Evolutionary conservation across 2,888 invertebrate genomes (phyloP).

Genomic region (Diaperis boleti): DNA sequence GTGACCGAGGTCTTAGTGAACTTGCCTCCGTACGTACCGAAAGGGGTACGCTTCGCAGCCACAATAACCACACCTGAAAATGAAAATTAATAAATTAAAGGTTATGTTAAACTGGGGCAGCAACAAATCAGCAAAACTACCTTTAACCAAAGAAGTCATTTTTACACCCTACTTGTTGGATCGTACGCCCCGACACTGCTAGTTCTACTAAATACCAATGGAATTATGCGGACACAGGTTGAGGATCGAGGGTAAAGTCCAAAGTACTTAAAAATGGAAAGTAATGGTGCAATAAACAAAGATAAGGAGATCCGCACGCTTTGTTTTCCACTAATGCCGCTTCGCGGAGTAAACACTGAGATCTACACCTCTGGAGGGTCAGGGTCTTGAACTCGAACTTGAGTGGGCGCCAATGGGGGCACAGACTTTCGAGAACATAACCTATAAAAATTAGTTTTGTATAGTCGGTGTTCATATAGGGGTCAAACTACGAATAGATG

Average conservation of each 20-base stretch:
- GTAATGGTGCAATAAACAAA: constrained; percentile 11
- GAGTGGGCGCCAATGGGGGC: too few species aligned
- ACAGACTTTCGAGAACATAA: too few species aligned
- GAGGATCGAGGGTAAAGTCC: constrained; percentile 6
- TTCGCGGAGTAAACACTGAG: too few species aligned
- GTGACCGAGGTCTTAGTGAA: constrained; percentile 80
- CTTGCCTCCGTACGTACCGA: constrained; percentile 94
- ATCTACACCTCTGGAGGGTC: too few species aligned
- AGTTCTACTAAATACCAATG: too few species aligned
- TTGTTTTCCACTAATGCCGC: too few species aligned
- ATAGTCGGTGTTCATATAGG: too few species aligned
- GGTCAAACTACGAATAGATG: too few species aligned
- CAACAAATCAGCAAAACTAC: constrained; percentile 35
- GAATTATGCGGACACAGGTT: background rate
- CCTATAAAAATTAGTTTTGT: too few species aligned
- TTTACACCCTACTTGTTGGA: background rate
- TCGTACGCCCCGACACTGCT: background rate
- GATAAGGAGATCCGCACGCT: too few species aligned
- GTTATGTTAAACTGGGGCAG: background rate
- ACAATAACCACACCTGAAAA: constrained; percentile 87
- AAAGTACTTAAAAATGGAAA: constrained; percentile 23
- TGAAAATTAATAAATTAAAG: background rate
- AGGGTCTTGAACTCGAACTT: too few species aligned
- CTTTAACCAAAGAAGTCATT: constrained; percentile 52
- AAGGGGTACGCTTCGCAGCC: constrained; percentile 96